Evolutionary conservation across 2,797 vertebrate genomes (phyloP), one percentile per base, ranked within the genome.

Genomic region (Microctenopoma steveboyesi): DNA sequence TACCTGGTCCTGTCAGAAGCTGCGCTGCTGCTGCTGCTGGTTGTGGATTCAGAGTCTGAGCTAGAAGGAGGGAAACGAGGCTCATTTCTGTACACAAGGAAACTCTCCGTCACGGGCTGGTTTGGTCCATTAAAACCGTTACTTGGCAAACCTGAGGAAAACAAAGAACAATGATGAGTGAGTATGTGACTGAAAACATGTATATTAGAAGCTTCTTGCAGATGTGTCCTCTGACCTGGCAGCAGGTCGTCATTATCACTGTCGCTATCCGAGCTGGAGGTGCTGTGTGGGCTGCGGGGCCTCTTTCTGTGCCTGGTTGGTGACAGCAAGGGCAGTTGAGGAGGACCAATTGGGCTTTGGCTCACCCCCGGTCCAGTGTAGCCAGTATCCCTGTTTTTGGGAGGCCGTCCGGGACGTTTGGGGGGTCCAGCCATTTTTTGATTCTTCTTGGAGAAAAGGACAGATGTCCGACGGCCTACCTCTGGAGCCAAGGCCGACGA

Each of bases 381-480:
- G 84, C 88, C 72, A 0, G 70, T 82, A 58, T 99, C 98, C 10
- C 97, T 92, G 89, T 98, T 98, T 93, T 99, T 99, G 0, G 98
- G 98, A 11, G 98, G 98, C 7, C 98, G 96, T 39, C 98, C 98
- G 0, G 96, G 97, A 71, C 98, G 95, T 92, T 99, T 99, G 30
- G 97, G 97, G 45, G 97, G 96, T 53, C 96, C 97, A 3, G 95
- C 92, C 25, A 97, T 96, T 92, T 98, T 98, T 69, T 95, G 97
- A 90, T 98, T 98, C 93, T 99, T 99, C 93, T 98, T 99, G 81
- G 97, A 98, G 92, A 99, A 99, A 73, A 99, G 96, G 75, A 99
- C 96, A 14, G 97, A 98, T 14, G 98, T 99, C 76, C 98, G 95
- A 57, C 98, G 95, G 72, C 98, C 98, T 75, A 99, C 98, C 90